Percentiles rank a stretch among this genome's conserved stretches.
phyloP scores from a whole-genome alignment of 1,140 invertebrate species.

The Zeugodacus cucurbitae region DNA sequence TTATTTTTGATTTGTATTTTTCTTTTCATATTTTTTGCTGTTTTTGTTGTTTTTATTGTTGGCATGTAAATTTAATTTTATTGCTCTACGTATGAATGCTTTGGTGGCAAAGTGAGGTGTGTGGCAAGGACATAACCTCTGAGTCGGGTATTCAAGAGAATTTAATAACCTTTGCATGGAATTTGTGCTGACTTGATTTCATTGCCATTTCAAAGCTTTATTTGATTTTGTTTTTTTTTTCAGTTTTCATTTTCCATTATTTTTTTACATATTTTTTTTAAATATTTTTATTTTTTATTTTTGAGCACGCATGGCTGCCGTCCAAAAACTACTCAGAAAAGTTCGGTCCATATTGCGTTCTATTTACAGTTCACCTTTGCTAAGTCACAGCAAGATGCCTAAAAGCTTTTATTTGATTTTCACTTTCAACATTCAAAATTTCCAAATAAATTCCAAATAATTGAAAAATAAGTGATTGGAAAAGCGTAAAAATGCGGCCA shows the following conservation, averaged over 20 bases:
- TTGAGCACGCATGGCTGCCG: neutral
- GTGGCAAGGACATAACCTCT: too few relatives aligned
- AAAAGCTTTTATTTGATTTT: slow-evolving; percentile 13
- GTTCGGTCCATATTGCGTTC: neutral
- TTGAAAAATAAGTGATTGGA: slow-evolving; percentile 9
- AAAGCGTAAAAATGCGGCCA: neutral
- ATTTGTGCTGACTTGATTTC: slow-evolving; percentile 10
- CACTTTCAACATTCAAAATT: neutral
- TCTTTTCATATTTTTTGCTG: neutral
- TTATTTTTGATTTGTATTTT: neutral
- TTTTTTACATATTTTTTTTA: too few relatives aligned
- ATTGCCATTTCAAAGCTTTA: neutral
- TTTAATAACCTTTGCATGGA: neutral
- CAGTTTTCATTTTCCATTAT: too few relatives aligned
- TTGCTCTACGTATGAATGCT: neutral
- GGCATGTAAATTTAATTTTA: slow-evolving; percentile 28
- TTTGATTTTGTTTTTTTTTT: neutral
- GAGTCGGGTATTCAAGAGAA: neutral
- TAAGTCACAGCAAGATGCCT: neutral
- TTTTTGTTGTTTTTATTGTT: neutral
- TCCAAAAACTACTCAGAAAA: neutral
- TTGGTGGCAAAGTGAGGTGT: neutral
- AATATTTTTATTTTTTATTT: neutral
- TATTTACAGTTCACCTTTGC: neutral
- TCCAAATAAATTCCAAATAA: neutral